Conservation (phyloP, 2,113 vertebrate species). For the Channa argus region DNA sequence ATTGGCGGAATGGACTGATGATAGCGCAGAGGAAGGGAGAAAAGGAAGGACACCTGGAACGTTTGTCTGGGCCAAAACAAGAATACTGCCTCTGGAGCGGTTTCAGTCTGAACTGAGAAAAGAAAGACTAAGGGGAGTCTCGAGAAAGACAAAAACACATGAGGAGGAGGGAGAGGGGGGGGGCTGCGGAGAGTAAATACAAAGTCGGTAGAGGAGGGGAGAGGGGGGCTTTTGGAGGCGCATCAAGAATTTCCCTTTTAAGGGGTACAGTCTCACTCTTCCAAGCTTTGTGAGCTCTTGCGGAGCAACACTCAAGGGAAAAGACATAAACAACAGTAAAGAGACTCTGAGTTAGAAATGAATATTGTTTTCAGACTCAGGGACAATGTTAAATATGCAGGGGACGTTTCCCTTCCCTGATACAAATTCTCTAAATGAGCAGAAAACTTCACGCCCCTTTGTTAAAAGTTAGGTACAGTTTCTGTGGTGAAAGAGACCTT, state of each 20-base stretch:
- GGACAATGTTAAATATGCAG: background rate
- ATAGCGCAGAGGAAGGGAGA: slow-evolving; percentile 3
- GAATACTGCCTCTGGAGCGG: background rate
- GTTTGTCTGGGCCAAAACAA: slow-evolving; percentile 53
- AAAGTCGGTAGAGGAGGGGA: slow-evolving; percentile 30
- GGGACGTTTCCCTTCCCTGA: background rate
- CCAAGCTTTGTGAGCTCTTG: slow-evolving; percentile 56
- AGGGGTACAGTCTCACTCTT: slow-evolving; percentile 75
- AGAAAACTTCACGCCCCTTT: background rate
- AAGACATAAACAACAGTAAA: slow-evolving; percentile 67
- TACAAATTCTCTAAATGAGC: background rate
- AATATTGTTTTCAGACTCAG: background rate
- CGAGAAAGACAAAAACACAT: slow-evolving; percentile 26
- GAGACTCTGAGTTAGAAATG: background rate
- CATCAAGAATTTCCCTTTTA: slow-evolving; percentile 84
- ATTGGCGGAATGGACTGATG: slow-evolving; percentile 16
- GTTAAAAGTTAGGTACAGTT: slow-evolving; percentile 7
- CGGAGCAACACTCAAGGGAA: slow-evolving; percentile 36
- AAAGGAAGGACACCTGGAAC: slow-evolving; percentile 63
- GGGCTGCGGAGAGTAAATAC: slow-evolving; percentile 45
- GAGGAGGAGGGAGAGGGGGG: slow-evolving; percentile 17
- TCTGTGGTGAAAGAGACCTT: slow-evolving; percentile 34
- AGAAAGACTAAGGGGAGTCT: background rate
- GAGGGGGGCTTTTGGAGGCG: slow-evolving; percentile 62
- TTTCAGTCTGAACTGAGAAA: slow-evolving; percentile 21